Evolutionary conservation across 2,888 invertebrate species (phyloP).

Genomic region (Drosophila percnosoma): DNA sequence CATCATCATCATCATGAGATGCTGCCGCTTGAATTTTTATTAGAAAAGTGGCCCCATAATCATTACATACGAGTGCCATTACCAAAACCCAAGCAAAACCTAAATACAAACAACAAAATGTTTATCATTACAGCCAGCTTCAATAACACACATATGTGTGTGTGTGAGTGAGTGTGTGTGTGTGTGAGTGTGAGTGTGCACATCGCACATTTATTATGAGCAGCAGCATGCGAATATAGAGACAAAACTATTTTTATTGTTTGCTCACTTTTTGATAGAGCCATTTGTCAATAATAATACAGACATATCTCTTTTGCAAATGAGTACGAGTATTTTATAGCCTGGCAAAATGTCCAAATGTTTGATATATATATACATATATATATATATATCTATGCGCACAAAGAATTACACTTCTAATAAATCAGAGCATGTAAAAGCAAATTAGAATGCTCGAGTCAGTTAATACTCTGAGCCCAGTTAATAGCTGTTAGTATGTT

Average conservation of each 20-base stretch:
- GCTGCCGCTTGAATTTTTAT: slow-evolving; percentile 75
- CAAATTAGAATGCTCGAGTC: neutral
- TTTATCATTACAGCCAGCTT: slow-evolving; percentile 60
- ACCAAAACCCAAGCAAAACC: slow-evolving; percentile 45
- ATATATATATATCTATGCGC: neutral
- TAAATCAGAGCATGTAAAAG: neutral
- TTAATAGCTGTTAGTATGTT: neutral
- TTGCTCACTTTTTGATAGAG: slow-evolving; percentile 50
- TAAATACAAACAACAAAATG: slow-evolving; percentile 47
- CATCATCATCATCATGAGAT: slow-evolving; percentile 4
- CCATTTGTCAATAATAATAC: slow-evolving; percentile 65
- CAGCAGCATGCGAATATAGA: slow-evolving; percentile 28
- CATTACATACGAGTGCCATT: slow-evolving; percentile 74
- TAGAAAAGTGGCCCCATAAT: slow-evolving; percentile 75
- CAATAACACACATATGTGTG: slow-evolving; percentile 17
- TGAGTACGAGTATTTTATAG: slow-evolving; percentile 4
- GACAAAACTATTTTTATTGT: slow-evolving; percentile 50
- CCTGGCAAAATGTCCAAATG: too few relatives aligned
- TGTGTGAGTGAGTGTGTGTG: neutral
- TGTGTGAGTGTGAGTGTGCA: neutral
- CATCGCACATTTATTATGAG: slow-evolving; percentile 27
- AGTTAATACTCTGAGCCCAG: neutral
- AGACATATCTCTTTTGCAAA: slow-evolving; percentile 10
- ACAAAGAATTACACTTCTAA: neutral
- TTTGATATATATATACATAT: neutral